These are phyloP conservation scores for Sphaeridia pumilis DNA, from an alignment of 2,888 invertebrate species.

Conservation along the genomic window DNA sequence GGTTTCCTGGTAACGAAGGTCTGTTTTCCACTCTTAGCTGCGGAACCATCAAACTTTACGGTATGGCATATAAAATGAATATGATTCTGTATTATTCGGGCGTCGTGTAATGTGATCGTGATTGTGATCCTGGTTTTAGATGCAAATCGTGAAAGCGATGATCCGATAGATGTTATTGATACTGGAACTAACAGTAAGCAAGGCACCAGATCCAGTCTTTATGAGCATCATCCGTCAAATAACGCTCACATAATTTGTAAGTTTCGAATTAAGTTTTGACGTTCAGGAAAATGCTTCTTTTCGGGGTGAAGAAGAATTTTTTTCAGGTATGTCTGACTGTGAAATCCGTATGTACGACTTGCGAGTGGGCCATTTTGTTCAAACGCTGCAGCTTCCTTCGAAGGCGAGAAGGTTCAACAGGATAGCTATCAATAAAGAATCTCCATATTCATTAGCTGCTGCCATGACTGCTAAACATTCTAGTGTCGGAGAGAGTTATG, in stretches of 20 bases:
- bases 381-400: slow-evolving; percentile 8
- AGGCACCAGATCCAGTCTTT: slow-evolving; percentile 4
- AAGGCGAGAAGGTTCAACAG: slow-evolving; percentile 5
- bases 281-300: not conserved
- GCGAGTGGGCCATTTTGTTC: slow-evolving; percentile 14
- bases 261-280: not conserved
- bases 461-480: not conserved
- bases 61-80: not conserved
- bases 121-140: not conserved
- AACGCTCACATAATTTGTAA: not conserved
- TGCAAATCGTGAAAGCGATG: slow-evolving; percentile 11
- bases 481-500: slow-evolving; percentile 9
- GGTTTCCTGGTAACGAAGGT: slow-evolving; percentile 14
- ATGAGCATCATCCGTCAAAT: slow-evolving; percentile 17
- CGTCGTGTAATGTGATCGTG: too few species aligned
- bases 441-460: slow-evolving; percentile 11
- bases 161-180: slow-evolving; percentile 11
- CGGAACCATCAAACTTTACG: slow-evolving; percentile 1
- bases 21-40: slow-evolving; percentile 9
- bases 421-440: slow-evolving; percentile 6
- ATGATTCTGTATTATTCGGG: not conserved
- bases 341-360: slow-evolving; percentile 15
- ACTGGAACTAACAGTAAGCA: slow-evolving; percentile 9
- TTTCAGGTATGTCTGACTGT: slow-evolving; percentile 6
- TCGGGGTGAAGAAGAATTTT: not conserved